Evolutionary conservation across 1,140 invertebrate species (phyloP).

Genomic region (Drosophila malerkotliana): DNA sequence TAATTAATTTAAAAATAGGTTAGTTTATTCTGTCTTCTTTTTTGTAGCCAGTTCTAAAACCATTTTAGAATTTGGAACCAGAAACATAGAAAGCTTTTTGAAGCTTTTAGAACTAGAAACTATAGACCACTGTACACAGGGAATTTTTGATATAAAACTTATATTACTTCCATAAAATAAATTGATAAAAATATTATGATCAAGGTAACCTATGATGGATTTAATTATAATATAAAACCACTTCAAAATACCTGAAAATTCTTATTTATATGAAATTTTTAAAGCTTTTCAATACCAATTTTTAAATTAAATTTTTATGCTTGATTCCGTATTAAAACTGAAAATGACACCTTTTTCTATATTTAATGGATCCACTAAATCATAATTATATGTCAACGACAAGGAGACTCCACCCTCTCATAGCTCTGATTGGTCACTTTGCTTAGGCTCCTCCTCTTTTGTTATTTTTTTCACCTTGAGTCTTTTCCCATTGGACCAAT

Average conservation of each 20-base stretch:
- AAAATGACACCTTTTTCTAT: background rate
- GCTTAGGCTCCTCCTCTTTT: background rate
- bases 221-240: background rate
- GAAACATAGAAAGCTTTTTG: background rate
- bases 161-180: background rate
- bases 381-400: background rate
- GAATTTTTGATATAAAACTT: background rate
- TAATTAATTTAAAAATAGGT: too few species aligned
- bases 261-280: too few species aligned
- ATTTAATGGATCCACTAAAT: background rate
- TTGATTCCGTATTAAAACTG: too few species aligned
- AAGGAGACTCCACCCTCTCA: background rate
- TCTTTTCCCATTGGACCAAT: background rate
- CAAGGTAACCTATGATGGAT: too few species aligned
- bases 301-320: too few species aligned
- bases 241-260: too few species aligned
- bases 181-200: background rate
- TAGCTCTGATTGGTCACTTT: background rate
- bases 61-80: background rate
- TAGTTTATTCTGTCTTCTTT: too few species aligned
- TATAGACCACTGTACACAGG: background rate
- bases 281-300: too few species aligned
- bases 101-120: background rate
- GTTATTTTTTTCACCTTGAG: background rate
- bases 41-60: conserved; percentile 16